Percentiles rank a stretch among this genome's conserved stretches.
Evolutionary conservation across 2,888 invertebrate species (phyloP).

Genomic region (Limenitis camilla): DNA sequence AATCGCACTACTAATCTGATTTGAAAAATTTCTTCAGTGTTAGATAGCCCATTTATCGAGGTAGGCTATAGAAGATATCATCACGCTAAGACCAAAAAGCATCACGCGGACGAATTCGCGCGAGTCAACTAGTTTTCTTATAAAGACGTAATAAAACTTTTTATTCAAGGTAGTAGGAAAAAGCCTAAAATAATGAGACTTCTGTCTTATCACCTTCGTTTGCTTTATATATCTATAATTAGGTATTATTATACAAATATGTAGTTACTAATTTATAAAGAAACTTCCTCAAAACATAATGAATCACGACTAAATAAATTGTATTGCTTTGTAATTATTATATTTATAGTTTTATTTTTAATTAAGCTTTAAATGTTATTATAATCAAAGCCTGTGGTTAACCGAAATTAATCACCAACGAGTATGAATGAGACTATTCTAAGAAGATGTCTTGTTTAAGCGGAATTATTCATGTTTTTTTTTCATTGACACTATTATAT

Average conservation of each 20-base stretch:
- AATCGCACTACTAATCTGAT: no score
- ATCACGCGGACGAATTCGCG: no score
- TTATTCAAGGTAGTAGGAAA: no score
- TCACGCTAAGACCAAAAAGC: no score
- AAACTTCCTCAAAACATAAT: neutral
- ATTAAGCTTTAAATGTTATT: neutral
- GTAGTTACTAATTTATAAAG: neutral
- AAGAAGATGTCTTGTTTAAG: conserved; percentile 24
- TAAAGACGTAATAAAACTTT: no score
- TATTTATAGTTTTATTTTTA: neutral
- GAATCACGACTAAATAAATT: neutral
- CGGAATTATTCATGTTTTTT: conserved; percentile 28
- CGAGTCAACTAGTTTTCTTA: no score
- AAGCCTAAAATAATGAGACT: no score
- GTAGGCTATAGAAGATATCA: no score
- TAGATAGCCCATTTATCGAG: no score
- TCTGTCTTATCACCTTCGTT: no score
- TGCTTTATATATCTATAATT: no score
- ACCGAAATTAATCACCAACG: conserved; percentile 43
- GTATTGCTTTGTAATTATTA: neutral
- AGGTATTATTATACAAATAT: neutral
- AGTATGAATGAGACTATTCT: conserved; percentile 32
- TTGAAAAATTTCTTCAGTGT: no score
- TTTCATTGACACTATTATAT: conserved; percentile 12
- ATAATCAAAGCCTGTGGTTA: conserved; percentile 36